A percentile compares a stretch with the other conserved stretches of the same genome.
phyloP scores from a whole-genome alignment of 1,140 invertebrate genomes.

The Pogonus chalceus region DNA sequence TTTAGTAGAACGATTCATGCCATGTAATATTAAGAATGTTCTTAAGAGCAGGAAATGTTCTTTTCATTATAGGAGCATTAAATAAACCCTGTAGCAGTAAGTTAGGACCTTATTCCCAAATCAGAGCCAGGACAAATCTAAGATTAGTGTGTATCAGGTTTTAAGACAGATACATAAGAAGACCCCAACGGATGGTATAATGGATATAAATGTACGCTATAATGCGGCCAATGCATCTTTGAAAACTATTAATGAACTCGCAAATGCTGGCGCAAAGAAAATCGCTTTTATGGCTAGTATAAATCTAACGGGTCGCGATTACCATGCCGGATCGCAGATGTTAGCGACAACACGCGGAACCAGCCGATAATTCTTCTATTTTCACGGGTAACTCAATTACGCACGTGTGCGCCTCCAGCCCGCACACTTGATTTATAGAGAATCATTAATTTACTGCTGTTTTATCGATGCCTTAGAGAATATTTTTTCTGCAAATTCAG shows the following conservation, averaged over 20 bases:
- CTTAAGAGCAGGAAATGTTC: no score
- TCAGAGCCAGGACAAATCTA: neutral
- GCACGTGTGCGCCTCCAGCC: neutral
- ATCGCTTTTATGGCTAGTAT: neutral
- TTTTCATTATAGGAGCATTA: no score
- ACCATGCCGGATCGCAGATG: neutral
- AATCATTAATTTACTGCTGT: neutral
- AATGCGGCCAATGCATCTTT: constrained; percentile 4
- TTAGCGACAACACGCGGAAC: neutral
- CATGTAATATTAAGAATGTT: no score
- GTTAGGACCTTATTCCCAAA: no score
- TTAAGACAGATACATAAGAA: no score
- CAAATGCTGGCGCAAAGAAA: neutral
- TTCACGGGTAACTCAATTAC: neutral
- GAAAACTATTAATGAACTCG: constrained; percentile 5
- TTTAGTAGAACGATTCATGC: no score
- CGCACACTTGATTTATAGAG: neutral
- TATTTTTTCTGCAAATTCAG: no score
- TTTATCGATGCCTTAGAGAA: neutral
- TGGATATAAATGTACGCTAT: constrained; percentile 4
- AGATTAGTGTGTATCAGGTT: neutral
- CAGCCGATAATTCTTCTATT: neutral
- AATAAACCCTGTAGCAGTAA: no score
- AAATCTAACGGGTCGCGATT: neutral
- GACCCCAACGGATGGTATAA: no score